Conservation (phyloP, 2,113 vertebrate species). For the Clarias gariepinus region DNA sequence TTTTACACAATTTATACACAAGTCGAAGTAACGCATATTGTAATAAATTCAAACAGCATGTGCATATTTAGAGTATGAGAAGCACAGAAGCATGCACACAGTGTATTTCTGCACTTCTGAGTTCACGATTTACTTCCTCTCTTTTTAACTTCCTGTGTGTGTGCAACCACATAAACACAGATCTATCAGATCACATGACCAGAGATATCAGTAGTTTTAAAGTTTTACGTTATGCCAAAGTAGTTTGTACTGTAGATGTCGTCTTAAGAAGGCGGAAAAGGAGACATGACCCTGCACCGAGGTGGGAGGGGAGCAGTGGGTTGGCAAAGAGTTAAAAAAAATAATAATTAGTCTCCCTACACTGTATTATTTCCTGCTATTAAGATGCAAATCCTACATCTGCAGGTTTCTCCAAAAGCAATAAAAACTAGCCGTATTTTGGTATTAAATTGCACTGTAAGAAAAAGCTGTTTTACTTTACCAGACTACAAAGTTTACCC, state of each 20-base stretch:
- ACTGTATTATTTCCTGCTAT: background rate
- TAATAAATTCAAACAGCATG: background rate
- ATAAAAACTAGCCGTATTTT: background rate
- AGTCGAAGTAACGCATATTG: background rate
- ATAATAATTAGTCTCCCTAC: background rate
- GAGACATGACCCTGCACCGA: background rate
- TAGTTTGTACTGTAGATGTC: background rate
- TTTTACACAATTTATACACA: background rate
- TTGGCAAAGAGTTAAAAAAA: slow-evolving; percentile 7
- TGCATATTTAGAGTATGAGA: background rate
- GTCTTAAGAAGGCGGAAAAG: background rate
- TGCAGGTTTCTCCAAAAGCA: background rate
- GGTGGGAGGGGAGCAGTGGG: background rate
- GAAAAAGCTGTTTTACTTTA: background rate
- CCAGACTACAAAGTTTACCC: background rate
- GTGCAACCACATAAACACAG: slow-evolving; percentile 39
- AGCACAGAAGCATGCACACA: slow-evolving; percentile 16
- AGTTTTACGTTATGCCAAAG: background rate
- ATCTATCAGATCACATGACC: slow-evolving; percentile 46
- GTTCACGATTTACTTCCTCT: slow-evolving; percentile 58
- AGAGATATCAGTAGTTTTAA: background rate
- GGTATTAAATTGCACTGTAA: background rate
- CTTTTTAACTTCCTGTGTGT: slow-evolving; percentile 69
- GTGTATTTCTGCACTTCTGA: slow-evolving; percentile 37
- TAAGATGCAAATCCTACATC: background rate